phyloP scores from a whole-genome alignment of 2,888 invertebrate species.

The Pogonocherus hispidulus region DNA sequence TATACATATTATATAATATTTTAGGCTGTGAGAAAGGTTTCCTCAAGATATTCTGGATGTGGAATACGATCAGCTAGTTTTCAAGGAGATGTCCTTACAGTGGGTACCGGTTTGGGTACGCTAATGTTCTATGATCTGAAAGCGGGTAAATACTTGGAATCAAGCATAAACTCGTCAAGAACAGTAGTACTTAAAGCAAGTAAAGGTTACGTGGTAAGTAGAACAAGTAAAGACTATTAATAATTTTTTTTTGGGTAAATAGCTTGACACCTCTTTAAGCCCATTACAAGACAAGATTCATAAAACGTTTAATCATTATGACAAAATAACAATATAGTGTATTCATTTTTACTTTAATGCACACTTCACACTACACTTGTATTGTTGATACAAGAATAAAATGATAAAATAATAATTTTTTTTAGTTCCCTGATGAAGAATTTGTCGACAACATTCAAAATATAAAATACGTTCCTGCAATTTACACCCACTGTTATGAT shows the following conservation, averaged over 20 bases:
- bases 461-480: conserved; percentile 91
- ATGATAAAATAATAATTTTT: background rate
- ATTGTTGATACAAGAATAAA: no score
- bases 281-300: no score
- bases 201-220: conserved; percentile 88
- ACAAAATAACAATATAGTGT: no score
- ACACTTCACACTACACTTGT: no score
- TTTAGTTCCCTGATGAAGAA: conserved; percentile 86
- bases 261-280: no score
- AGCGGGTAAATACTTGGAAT: conserved; percentile 92
- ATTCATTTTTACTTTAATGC: no score
- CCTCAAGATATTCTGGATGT: conserved; percentile 90
- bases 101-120: conserved; percentile 93
- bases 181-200: conserved; percentile 90
- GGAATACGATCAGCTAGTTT: conserved; percentile 94
- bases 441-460: conserved; percentile 87
- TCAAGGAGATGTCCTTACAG: conserved; percentile 89
- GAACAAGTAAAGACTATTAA: no score
- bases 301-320: no score
- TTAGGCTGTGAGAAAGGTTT: conserved; percentile 83
- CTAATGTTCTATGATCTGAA: conserved; percentile 94
- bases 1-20: no score
- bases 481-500: conserved; percentile 97
- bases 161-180: conserved; percentile 89
- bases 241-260: no score